A percentile compares a stretch with the other conserved stretches of the same genome.
Conservation (phyloP, 1,140 invertebrate genomes). For the Apis dorsata region DNA sequence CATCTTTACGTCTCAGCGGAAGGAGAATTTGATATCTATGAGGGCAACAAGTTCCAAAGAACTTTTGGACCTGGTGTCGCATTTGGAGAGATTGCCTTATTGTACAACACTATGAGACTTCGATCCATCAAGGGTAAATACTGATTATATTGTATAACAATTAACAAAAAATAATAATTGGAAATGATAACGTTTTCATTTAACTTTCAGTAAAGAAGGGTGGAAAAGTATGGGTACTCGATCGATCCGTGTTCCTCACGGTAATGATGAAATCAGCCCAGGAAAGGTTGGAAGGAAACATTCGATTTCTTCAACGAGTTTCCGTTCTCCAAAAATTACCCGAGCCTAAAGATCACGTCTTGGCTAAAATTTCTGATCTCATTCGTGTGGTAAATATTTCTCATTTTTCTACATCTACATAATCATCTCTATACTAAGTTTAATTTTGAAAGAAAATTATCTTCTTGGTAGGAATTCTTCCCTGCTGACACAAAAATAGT, state of each 20-base stretch:
- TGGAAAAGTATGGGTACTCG: slow-evolving; percentile 93
- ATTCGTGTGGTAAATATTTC: slow-evolving; percentile 87
- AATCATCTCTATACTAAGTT: background rate
- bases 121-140: slow-evolving; percentile 89
- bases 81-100: slow-evolving; percentile 95
- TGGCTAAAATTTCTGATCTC: slow-evolving; percentile 93
- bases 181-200: background rate
- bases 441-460: background rate
- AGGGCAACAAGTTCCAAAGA: slow-evolving; percentile 86
- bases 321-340: slow-evolving; percentile 90
- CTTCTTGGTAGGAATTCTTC: slow-evolving; percentile 86
- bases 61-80: slow-evolving; percentile 91
- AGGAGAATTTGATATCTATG: slow-evolving; percentile 92
- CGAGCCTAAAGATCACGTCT: slow-evolving; percentile 83
- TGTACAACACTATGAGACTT: slow-evolving; percentile 95
- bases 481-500: slow-evolving; percentile 92
- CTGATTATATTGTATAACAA: background rate
- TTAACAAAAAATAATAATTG: background rate
- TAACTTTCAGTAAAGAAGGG: slow-evolving; percentile 85
- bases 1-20: slow-evolving; percentile 91
- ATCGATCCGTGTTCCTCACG: slow-evolving; percentile 91
- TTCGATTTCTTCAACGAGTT: slow-evolving; percentile 92
- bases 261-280: slow-evolving; percentile 92
- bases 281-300: slow-evolving; percentile 89
- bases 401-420: background rate